Conservation (phyloP, 2,113 vertebrate species). For the Myodes glareolus region DNA sequence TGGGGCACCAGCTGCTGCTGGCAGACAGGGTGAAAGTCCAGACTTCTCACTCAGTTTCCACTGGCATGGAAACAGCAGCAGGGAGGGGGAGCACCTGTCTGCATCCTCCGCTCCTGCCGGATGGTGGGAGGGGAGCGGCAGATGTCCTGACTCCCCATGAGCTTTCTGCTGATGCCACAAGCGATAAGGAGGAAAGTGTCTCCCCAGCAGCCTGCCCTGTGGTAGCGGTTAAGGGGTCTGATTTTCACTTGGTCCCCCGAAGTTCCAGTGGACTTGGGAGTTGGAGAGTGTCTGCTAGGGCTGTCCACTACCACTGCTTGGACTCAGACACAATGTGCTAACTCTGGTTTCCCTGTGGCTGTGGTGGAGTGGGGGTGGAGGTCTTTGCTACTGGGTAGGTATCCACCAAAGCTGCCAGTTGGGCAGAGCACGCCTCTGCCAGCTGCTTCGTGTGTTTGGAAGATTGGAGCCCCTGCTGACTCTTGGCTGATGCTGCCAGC, state of each 20-base stretch:
- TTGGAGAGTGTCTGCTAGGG: neutral
- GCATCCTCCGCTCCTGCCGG: conserved; percentile 25
- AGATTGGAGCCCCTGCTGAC: neutral
- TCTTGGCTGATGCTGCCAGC: neutral
- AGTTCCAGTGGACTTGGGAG: neutral
- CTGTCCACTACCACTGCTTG: neutral
- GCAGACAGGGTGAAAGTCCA: conserved; percentile 56
- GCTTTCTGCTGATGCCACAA: conserved; percentile 43
- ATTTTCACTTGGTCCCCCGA: neutral
- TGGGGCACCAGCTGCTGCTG: conserved; percentile 59
- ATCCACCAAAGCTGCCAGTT: neutral
- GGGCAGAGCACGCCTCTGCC: neutral
- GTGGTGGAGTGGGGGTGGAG: neutral
- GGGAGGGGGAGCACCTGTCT: conserved; percentile 32
- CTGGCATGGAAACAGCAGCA: conserved; percentile 15
- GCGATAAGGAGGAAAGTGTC: conserved; percentile 5
- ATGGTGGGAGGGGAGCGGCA: conserved; percentile 17
- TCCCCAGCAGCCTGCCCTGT: neutral
- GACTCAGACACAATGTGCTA: neutral
- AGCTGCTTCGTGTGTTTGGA: neutral
- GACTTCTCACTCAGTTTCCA: conserved; percentile 21
- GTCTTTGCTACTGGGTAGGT: neutral
- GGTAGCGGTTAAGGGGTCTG: neutral
- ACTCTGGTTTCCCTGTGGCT: neutral
- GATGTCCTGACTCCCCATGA: conserved; percentile 17